Base-by-base conservation (phyloP, 2,797 vertebrate species). In the Propithecus perrieri region DNA sequence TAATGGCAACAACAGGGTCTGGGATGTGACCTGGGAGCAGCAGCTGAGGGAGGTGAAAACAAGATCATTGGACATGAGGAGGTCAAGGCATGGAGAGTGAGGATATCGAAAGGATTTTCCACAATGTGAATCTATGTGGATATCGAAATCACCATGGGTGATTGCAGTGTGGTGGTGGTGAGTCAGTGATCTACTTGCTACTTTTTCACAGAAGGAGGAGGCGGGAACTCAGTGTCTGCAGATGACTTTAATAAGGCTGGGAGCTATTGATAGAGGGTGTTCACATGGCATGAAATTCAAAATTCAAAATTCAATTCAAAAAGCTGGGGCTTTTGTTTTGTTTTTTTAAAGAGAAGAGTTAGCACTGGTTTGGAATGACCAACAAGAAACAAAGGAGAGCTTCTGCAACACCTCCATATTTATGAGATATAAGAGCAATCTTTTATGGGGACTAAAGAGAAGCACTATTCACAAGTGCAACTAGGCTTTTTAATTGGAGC, bases 311-410 rank as follows among this genome's bases (percentile, higher is more conserved):
- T n/a, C n/a, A n/a, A n/a, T n/a, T n/a, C n/a, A n/a, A n/a, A n/a
- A n/a, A 92, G 13, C 65, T 59, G 18, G 30, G 22, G 9, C 10
- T 79, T 38, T 85, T 87, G 17, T 55, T 48, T 65, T n/a, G 15
- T 65, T n/a, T 65, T 65, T 87, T 85, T n/a, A 38, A 55, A 93
- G 11, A 38, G 94, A 91, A n/a, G 4, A 67, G 48, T 5, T 33
- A 89, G 46, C 71, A n/a, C 22, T 91, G 41, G 15, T 55, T 91
- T 94, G 59, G 67, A 94, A 89, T 69, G 78, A 74, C n/a, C 35
- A 48, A 61, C 15, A 92, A 79, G 72, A 72, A 97, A 72, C 33
- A 59, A 79, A 92, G 26, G 9, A 67, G 75, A 89, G 10, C 20
- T 50, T 78, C 28, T 83, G 76, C 12, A 15, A 28, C 13, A 72